These are phyloP conservation scores for Chromis chromis DNA, from an alignment of 2,797 vertebrate species.

Conservation along the genomic window DNA sequence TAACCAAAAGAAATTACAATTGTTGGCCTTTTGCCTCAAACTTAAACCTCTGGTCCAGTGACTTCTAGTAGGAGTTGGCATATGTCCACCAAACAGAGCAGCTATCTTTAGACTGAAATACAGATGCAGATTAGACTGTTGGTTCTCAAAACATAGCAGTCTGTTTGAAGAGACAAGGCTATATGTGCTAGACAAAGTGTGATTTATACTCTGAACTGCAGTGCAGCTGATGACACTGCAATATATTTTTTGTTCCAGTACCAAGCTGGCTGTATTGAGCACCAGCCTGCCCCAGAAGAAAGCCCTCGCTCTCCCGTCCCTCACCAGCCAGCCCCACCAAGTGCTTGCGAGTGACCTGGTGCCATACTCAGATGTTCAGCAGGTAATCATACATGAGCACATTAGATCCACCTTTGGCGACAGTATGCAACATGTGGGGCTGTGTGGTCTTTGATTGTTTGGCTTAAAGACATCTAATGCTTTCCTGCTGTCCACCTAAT, in stretches of 20 bases:
- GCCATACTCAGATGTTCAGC: constrained; percentile 92
- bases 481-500: neutral
- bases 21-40: neutral
- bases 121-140: neutral
- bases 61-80: constrained; percentile 3
- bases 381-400: constrained; percentile 82
- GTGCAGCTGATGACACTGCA: neutral
- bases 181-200: neutral
- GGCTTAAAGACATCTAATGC: neutral
- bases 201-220: neutral
- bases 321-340: constrained; percentile 96
- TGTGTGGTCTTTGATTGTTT: constrained; percentile 22
- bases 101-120: constrained; percentile 13
- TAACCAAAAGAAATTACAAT: constrained; percentile 4
- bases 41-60: constrained; percentile 2
- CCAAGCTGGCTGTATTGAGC: constrained; percentile 92
- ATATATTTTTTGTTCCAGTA: constrained; percentile 77
- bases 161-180: neutral
- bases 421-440: neutral
- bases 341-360: constrained; percentile 95
- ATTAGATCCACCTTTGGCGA: neutral
- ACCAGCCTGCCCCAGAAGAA: constrained; percentile 92
- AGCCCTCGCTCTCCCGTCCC: constrained; percentile 89
- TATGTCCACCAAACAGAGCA: constrained; percentile 5
- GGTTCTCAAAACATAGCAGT: neutral